Percentiles rank a stretch among this genome's conserved stretches.
Conservation (phyloP, 2,888 invertebrate species). For the Catocala sponsa region DNA sequence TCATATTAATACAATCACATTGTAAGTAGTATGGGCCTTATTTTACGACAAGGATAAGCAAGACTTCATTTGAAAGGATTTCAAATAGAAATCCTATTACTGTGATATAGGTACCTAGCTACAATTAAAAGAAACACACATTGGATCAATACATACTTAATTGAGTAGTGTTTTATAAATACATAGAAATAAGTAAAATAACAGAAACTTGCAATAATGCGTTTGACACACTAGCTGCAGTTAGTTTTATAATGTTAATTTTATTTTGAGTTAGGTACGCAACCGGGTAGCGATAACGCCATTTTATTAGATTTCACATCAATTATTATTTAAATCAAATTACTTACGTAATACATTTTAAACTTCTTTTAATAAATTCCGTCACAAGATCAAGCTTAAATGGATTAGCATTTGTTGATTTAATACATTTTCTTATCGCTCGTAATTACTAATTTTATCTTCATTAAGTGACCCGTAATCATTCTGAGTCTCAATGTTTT, state of each 20-base stretch:
- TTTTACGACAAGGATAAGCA: too few relatives aligned
- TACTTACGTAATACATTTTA: constrained; percentile 27
- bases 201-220: constrained; percentile 8
- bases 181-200: neutral
- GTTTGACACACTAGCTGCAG: constrained; percentile 17
- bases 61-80: too few relatives aligned
- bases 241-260: constrained; percentile 21
- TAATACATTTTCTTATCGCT: constrained; percentile 63
- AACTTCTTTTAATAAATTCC: constrained; percentile 12
- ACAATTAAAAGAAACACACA: too few relatives aligned
- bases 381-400: constrained; percentile 35
- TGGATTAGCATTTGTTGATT: constrained; percentile 61
- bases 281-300: constrained; percentile 28
- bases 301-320: constrained; percentile 33
- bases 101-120: too few relatives aligned
- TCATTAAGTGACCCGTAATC: constrained; percentile 68
- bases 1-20: too few relatives aligned
- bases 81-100: too few relatives aligned
- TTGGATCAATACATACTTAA: too few relatives aligned
- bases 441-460: constrained; percentile 69
- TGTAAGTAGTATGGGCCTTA: too few relatives aligned
- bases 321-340: constrained; percentile 22
- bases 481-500: constrained; percentile 68
- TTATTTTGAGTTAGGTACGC: constrained; percentile 31
- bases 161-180: too few relatives aligned